Evolutionary conservation across 2,797 vertebrate species (phyloP).

Genomic region (Linurgus olivaceus): DNA sequence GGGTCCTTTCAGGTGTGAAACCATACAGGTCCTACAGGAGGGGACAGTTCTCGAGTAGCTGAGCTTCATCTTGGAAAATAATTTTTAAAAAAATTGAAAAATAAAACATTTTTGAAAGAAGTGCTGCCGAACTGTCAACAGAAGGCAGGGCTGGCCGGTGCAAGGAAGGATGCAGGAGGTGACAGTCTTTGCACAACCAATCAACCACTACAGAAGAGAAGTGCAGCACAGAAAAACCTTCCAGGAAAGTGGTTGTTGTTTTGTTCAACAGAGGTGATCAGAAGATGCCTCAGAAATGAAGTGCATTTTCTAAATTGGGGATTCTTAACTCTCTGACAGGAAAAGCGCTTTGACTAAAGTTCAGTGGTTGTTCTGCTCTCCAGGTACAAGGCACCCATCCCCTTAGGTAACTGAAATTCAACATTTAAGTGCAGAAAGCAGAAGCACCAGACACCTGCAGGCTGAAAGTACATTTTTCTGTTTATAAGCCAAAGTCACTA

Average conservation of each 20-base stretch:
- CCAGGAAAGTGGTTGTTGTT: not conserved
- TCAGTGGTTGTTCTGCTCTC: not conserved
- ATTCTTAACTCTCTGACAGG: not conserved
- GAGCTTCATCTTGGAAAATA: not conserved
- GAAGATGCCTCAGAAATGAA: not conserved
- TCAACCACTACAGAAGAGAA: not conserved
- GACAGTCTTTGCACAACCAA: not conserved
- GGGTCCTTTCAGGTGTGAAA: not conserved
- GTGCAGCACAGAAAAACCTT: not conserved
- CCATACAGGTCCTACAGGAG: not conserved
- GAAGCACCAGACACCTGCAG: not conserved
- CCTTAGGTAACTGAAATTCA: not conserved
- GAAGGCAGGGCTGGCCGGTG: not conserved
- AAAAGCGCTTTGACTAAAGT: not conserved
- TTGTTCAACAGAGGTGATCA: not conserved
- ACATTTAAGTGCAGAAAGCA: not conserved
- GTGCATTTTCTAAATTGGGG: not conserved
- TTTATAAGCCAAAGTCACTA: not conserved
- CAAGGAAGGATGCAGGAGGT: not conserved
- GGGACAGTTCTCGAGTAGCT: not conserved
- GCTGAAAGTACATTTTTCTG: not conserved
- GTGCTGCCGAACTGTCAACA: not conserved
- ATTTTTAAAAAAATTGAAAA: not conserved
- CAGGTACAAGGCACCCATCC: not conserved
- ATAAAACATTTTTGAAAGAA: not conserved